Base-by-base conservation (phyloP, 2,888 invertebrate species). In the Arctia plantaginis region DNA sequence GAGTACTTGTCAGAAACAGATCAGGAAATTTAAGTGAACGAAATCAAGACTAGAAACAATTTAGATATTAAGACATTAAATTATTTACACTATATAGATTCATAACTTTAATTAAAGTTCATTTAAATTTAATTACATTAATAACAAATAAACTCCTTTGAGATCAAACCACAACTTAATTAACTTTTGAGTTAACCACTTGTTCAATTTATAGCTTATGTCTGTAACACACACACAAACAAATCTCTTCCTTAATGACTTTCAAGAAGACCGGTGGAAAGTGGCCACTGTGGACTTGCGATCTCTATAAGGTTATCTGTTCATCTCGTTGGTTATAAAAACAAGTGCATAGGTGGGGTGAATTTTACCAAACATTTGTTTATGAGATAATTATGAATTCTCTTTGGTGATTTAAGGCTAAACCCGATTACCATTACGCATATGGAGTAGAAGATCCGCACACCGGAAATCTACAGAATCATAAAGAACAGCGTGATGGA, bases 381-480 rank as follows among this genome's bases (percentile, higher is more conserved):
- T 12, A 20, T 27, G 0, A 3, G 4, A 15, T 41, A 30, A 23
- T 18, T 18, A 44, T 67, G 27, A 59, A 23, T 35, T 35, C 8
- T 68, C 6, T n/a, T 59, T 51, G 44, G 23, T 67, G 35, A 69
- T 80, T 90, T 66, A 84, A 97, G 97, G 97, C 97, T 2, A 97
- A 97, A 88, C 98, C 98, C 27, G 97, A 97, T 90, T 98, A 98
- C 88, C 96, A 96, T 64, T 98, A 97, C 91, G 96, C 97, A 0
- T 98, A 98, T 86, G 98, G 98, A 70, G 97, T 98, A 55, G 97
- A 97, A 85, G 98, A 98, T 91, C 97, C 97, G 10, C 95, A 96
- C 81, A 97, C 97, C 35, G 97, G 97, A 72, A 97, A 98, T 90
- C 96, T 96, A 73, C 98, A 98, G 91, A 97, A 96, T 86, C 97